Evolutionary conservation across 2,113 vertebrate genomes (phyloP), one percentile per base, ranked within the genome.

Genomic region (Corapipo altera): DNA sequence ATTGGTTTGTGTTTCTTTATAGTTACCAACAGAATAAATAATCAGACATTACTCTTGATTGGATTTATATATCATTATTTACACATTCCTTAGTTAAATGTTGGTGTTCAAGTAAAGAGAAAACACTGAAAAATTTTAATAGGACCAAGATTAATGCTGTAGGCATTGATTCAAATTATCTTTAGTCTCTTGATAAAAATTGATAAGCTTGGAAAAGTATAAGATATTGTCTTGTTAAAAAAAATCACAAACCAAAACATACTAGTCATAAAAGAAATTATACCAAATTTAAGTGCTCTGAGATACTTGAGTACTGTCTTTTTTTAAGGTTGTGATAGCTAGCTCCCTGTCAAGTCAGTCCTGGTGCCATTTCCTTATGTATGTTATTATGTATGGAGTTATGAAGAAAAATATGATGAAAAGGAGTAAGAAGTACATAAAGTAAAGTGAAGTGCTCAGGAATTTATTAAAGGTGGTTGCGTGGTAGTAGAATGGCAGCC

Each of bases 111-210:
- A 67, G 21, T n/a, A 13, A 59, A 84, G 66, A 23, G 8, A 54
- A 88, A 64, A 85, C 41, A 37, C 6, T 61, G 26, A 16, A 11
- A 69, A 79, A 73, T 65, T 91, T 77, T 74, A 89, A 59, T 15
- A 71, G 8, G 43, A 51, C 3, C 8, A 58, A 37, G 33, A 44
- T 24, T 51, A 43, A 78, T 10, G 17, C 65, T 33, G 79, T 43
- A 76, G 28, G 33, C 32, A 82, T 28, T 70, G 57, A 27, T 69
- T 61, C 86, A 91, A 64, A 73, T 80, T 46, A 82, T 58, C 72
- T 83, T 77, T n/a, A 83, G 65, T 89, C 46, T 88, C 54, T 70
- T 91, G 74, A 88, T 41, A 95, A 93, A 97, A 93, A 85, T 46
- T 76, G 73, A 77, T 76, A 35, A 89, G 17, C 33, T 74, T 48